phyloP scores from a whole-genome alignment of 2,888 invertebrate genomes.

The Notodonta dromedarius region DNA sequence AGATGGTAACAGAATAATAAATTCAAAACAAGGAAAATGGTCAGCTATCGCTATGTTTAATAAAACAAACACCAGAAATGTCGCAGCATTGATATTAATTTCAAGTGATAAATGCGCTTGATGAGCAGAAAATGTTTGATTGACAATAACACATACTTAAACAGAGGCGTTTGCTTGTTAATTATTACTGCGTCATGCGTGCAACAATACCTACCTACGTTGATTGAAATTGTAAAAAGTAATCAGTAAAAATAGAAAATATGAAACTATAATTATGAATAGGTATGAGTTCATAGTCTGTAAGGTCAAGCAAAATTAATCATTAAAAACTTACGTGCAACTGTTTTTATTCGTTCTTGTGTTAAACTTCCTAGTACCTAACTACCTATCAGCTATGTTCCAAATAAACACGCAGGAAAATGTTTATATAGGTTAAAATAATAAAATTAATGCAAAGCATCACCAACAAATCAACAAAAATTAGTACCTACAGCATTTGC shows the following conservation, averaged over 20 bases:
- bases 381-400: too few species aligned
- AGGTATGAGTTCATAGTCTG: too few species aligned
- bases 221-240: constrained; percentile 9
- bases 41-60: constrained; percentile 20
- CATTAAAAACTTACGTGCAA: too few species aligned
- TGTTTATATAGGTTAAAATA: too few species aligned
- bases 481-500: neutral
- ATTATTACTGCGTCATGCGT: constrained; percentile 10
- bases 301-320: too few species aligned
- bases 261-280: too few species aligned
- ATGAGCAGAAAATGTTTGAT: neutral
- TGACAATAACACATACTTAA: neutral
- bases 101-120: constrained; percentile 27
- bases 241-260: too few species aligned
- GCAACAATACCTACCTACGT: constrained; percentile 10
- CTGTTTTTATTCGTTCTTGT: constrained; percentile 5
- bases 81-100: constrained; percentile 27
- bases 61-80: constrained; percentile 24
- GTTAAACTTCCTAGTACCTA: too few species aligned
- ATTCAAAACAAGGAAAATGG: neutral
- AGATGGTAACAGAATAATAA: neutral
- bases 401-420: too few species aligned
- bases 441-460: too few species aligned
- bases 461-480: too few species aligned
- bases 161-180: constrained; percentile 2